Percentiles rank a stretch among this genome's conserved stretches.
phyloP scores from a whole-genome alignment of 2,888 invertebrate species.

The Metallyticus violacea region DNA sequence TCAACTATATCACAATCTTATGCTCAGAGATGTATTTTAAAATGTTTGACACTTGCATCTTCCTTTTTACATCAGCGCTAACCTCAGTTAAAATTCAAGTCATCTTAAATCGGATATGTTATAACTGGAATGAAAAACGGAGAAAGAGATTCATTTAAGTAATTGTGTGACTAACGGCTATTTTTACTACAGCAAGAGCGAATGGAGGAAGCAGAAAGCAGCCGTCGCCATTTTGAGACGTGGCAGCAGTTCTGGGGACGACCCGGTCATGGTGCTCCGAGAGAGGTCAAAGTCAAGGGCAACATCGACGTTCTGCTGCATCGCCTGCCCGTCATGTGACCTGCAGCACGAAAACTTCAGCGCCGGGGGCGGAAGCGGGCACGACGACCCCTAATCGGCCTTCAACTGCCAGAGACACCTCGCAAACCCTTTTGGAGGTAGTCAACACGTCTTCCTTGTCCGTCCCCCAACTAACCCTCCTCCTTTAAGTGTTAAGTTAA shows the following conservation, averaged over 20 bases:
- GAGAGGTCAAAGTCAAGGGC: slow-evolving; percentile 40
- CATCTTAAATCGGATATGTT: too few relatives aligned
- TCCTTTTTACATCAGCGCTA: too few relatives aligned
- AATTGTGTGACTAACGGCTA: too few relatives aligned
- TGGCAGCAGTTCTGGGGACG: slow-evolving; percentile 78
- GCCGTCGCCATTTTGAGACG: slow-evolving; percentile 68
- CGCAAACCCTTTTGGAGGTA: not conserved
- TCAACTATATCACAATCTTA: too few relatives aligned
- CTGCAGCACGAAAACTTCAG: not conserved
- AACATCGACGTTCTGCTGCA: slow-evolving; percentile 47
- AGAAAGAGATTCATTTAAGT: too few relatives aligned
- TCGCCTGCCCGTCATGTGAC: slow-evolving; percentile 37
- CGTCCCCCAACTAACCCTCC: not conserved
- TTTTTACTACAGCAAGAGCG: slow-evolving; percentile 61
- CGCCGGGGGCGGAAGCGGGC: not conserved
- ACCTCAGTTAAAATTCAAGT: too few relatives aligned
- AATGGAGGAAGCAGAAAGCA: slow-evolving; percentile 61
- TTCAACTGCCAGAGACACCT: not conserved
- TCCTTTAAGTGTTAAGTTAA: too few relatives aligned
- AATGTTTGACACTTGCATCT: too few relatives aligned
- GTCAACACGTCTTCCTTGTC: not conserved
- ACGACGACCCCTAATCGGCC: not conserved
- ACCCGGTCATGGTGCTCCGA: slow-evolving; percentile 66
- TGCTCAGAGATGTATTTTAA: too few relatives aligned
- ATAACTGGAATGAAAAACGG: too few relatives aligned